Conservation (phyloP, 1,140 invertebrate genomes). For the Lamellibrachia luymesi region DNA sequence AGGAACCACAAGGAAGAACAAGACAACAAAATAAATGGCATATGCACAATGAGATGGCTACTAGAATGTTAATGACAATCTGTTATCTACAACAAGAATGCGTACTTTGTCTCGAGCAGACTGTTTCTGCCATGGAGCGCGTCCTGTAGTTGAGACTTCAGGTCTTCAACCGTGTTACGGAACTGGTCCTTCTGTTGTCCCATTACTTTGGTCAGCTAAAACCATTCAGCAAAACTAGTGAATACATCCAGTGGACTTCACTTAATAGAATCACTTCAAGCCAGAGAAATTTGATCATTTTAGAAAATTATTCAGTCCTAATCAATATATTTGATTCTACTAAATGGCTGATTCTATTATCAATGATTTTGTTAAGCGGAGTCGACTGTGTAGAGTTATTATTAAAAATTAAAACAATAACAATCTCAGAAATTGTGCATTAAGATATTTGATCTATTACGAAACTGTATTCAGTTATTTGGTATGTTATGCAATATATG, state of each 20-base stretch:
- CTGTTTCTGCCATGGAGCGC: background rate
- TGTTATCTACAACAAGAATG: background rate
- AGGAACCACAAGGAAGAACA: too few species aligned
- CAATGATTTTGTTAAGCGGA: too few species aligned
- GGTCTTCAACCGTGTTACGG: background rate
- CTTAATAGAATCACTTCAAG: too few species aligned
- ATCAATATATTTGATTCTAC: too few species aligned
- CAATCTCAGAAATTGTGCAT: too few species aligned
- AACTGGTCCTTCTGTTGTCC: constrained; percentile 13
- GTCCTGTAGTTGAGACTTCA: constrained; percentile 7
- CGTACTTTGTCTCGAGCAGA: background rate
- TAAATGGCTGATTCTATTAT: too few species aligned
- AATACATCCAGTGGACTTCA: background rate
- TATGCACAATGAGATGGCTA: background rate
- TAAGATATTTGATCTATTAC: background rate
- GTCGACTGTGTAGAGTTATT: too few species aligned
- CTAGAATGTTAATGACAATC: background rate
- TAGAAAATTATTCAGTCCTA: too few species aligned
- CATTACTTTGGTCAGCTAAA: background rate
- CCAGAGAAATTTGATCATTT: too few species aligned
- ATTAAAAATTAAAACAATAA: too few species aligned
- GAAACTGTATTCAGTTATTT: background rate
- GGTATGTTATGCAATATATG: background rate
- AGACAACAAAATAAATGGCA: background rate
- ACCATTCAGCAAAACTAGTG: background rate